phyloP scores from a whole-genome alignment of 2,113 vertebrate genomes.

The Coptodon bakossiorum region DNA sequence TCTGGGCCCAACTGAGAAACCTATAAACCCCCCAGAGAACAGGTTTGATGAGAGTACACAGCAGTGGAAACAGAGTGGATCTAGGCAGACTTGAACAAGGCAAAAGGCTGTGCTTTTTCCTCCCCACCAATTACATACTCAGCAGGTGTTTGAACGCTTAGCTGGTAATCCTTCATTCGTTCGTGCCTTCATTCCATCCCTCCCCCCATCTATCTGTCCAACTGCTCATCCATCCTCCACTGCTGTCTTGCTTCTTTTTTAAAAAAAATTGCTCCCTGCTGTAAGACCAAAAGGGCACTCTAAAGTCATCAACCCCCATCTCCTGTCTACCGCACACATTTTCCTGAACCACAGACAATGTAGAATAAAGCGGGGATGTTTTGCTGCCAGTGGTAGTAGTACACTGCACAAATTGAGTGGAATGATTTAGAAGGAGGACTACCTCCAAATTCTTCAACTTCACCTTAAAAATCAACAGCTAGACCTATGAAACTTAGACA shows the following conservation, averaged over 20 bases:
- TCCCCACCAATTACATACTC: slow-evolving; percentile 29
- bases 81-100: background rate
- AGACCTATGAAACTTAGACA: background rate
- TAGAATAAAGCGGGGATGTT: background rate
- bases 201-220: background rate
- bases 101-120: background rate
- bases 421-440: background rate
- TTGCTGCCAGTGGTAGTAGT: background rate
- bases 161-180: slow-evolving; percentile 6
- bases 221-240: background rate
- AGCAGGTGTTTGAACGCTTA: slow-evolving; percentile 26
- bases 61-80: background rate
- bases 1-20: background rate
- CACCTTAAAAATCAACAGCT: background rate
- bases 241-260: background rate
- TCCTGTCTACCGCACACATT: background rate
- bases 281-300: background rate
- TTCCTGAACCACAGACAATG: background rate
- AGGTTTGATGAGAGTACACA: background rate
- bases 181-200: background rate
- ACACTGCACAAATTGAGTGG: background rate
- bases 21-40: background rate
- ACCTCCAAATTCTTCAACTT: background rate
- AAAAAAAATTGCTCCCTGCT: background rate
- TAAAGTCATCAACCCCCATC: background rate